Percentiles rank a stretch among this genome's conserved stretches.
These are phyloP conservation scores for Atopsyche davidsoni DNA, from an alignment of 1,140 invertebrate species.

Conservation along the genomic window DNA sequence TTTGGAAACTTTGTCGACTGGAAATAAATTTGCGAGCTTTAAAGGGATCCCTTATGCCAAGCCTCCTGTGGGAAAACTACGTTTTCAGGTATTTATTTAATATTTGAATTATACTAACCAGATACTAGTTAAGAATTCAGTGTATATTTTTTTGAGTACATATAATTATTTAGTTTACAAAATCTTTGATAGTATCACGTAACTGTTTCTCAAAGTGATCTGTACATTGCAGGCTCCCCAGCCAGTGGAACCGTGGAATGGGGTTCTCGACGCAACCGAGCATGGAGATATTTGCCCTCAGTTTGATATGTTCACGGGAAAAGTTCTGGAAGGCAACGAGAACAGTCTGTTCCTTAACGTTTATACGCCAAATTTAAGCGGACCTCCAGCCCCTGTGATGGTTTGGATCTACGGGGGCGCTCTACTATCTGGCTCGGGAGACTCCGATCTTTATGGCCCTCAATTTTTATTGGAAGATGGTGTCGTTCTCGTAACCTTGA, in stretches of 20 bases:
- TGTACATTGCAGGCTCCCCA: slow-evolving; percentile 48
- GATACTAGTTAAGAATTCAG: no score
- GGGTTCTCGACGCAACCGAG: slow-evolving; percentile 44
- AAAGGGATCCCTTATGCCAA: slow-evolving; percentile 27
- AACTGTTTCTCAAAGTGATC: no score
- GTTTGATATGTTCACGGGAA: slow-evolving; percentile 30
- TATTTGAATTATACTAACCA: no score
- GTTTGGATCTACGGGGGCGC: slow-evolving; percentile 61
- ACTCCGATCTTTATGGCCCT: slow-evolving; percentile 48
- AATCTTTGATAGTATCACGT: no score
- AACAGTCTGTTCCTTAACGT: slow-evolving; percentile 62
- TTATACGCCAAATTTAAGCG: slow-evolving; percentile 46
- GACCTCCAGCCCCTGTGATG: slow-evolving; percentile 53
- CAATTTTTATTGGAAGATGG: slow-evolving; percentile 60
- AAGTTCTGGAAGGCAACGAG: slow-evolving; percentile 39
- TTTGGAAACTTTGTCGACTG: slow-evolving; percentile 12
- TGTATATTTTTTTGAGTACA: no score
- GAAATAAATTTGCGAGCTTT: slow-evolving; percentile 22
- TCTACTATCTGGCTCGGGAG: slow-evolving; percentile 51
- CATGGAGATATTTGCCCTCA: slow-evolving; percentile 45
- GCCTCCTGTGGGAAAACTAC: slow-evolving; percentile 18
- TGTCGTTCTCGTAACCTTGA: slow-evolving; percentile 62
- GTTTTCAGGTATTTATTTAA: slow-evolving; percentile 28
- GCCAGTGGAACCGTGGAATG: slow-evolving; percentile 44
- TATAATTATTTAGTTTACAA: no score